Evolutionary conservation across 1,140 invertebrate species (phyloP), one percentile per base, ranked within the genome.

Genomic region (Mycetomoellerius zeteki): DNA sequence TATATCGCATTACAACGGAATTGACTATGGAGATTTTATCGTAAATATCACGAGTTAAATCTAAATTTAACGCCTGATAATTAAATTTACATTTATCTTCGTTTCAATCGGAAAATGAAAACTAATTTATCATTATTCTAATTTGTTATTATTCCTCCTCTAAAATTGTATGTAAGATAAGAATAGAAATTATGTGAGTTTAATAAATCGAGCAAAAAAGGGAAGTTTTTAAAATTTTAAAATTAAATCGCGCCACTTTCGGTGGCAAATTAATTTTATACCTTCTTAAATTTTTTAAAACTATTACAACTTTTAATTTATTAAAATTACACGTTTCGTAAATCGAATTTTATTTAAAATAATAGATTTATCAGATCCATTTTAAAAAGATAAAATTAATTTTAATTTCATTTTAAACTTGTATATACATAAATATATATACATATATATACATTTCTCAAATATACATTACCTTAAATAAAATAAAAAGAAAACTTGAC

Each of bases 31-130:
- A 14, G 12, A 47, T 60, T 60, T 73, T 73, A 30, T 60, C 14
- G n/a, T 54, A 52, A 47, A 37, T 58, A 58, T 37, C 37, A 21
- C n/a, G 43, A 65, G 7, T 30, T 65, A 58, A 75, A 75, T 75
- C 54, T 75, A 19, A 21, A 56, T 58, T 43, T 21, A 75, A 75
- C 33, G 33, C 30, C n/a, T 58, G 33, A 33, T 60, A 21, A 75
- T 75, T 75, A 75, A 58, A 37, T 75, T 24, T 75, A 43, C 33
- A 75, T 75, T 58, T 58, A 37, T 58, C 52, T 75, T 75, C 21
- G 21, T 60, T 60, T 58, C 14, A 1, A 75, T 10, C n/a, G 12
- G 21, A 12, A 75, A 37, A 37, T 43, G 12, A 16, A 58, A 58
- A 8, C 5, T 37, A 21, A 75, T 75, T 60, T 58, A 71, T 24